Evolutionary conservation across 1,140 invertebrate genomes (phyloP), one percentile per base, ranked within the genome.

Genomic region (Megathymus violae): DNA sequence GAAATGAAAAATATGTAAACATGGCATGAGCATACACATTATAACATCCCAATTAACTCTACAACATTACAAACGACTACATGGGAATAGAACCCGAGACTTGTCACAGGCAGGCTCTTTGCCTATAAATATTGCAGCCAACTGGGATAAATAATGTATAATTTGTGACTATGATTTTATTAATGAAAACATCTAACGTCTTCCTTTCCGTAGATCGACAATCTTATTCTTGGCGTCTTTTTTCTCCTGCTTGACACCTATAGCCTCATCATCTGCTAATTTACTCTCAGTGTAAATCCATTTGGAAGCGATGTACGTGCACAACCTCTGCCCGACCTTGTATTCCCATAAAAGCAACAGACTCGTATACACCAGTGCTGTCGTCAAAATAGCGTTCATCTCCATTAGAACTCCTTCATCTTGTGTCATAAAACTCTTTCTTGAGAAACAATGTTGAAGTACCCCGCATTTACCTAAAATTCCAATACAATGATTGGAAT

Each of bases 401-500:
- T 87, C 77, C 64, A 73, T 70, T 0, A 77, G 3, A 4, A 89
- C 65, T 14, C 83, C 85, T 0, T 60, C 48, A 31, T 61, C 17
- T n/a, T n/a, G n/a, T 1, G 66, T 43, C 5, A 86, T 61, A 17
- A 82, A 89, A 14, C 38, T 66, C 59, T 71, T 75, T 51, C 52
- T 70, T 1, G 66, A 43, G 43, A 82, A 89, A 65, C 86, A 89
- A 15, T 78, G 27, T 58, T 87, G 78, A 0, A 89, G 69, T n/a
- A 89, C 71, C 0, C 86, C 86, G 52, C 86, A 89, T 78, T 83
- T 83, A 31, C 62, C 86, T 89, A 50, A 36, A 77, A 72, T 40
- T n/a, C n/a, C n/a, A n/a, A n/a, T n/a, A n/a, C n/a, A n/a, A n/a
- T n/a, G n/a, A n/a, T n/a, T n/a, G n/a, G n/a, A n/a, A n/a, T n/a